Percentiles rank a stretch among this genome's conserved stretches.
Evolutionary conservation across 2,797 vertebrate species (phyloP).

Genomic region (Lepilemur ruficaudatus): DNA sequence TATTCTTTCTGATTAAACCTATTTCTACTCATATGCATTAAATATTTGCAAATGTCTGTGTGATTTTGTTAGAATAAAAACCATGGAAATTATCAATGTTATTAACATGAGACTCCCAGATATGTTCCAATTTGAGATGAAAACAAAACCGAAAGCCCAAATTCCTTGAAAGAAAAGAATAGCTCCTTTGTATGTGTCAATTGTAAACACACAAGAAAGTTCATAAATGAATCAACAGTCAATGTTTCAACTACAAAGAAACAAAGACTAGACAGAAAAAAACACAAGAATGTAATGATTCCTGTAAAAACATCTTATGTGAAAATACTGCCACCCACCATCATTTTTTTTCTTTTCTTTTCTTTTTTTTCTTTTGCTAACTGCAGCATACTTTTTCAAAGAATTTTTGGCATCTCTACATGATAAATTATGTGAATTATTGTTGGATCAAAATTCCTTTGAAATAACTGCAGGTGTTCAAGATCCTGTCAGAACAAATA

Average conservation of each 20-base stretch:
- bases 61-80: constrained; percentile 11
- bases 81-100: not conserved
- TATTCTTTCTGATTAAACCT: constrained; percentile 14
- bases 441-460: constrained; percentile 80
- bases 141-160: constrained; percentile 45
- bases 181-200: constrained; percentile 5
- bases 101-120: not conserved
- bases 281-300: constrained; percentile 40
- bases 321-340: constrained; percentile 60
- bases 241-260: constrained; percentile 14
- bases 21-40: not conserved
- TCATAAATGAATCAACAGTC: constrained; percentile 36
- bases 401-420: constrained; percentile 73
- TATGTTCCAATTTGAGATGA: not conserved
- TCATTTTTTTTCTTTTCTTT: not conserved
- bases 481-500: constrained; percentile 70
- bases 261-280: constrained; percentile 22
- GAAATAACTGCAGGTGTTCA: constrained; percentile 79
- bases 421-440: constrained; percentile 79
- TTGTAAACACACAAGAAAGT: not conserved
- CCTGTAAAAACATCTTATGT: constrained; percentile 43
- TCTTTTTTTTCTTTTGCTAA: constrained; percentile 32
- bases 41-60: constrained; percentile 15
- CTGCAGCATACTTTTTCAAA: constrained; percentile 65
- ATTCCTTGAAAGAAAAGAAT: not conserved